phyloP scores from a whole-genome alignment of 2,888 invertebrate genomes.

The Cremastobaeus sp. region DNA sequence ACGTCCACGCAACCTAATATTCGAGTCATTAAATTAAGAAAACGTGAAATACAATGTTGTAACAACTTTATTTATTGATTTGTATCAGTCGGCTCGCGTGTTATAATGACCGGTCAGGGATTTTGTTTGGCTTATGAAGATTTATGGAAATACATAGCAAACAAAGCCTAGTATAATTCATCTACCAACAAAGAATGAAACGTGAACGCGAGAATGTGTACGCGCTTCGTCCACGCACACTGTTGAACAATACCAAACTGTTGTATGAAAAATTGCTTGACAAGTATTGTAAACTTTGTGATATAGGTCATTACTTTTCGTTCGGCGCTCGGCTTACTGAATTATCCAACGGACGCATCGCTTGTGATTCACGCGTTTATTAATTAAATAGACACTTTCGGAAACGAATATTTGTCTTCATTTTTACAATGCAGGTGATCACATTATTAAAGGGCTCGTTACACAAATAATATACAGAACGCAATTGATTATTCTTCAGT shows the following conservation, averaged over 20 bases:
- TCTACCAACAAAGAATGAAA: constrained; percentile 47
- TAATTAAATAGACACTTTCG: background rate
- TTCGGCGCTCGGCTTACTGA: constrained; percentile 2
- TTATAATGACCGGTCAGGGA: constrained; percentile 56
- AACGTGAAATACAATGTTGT: constrained; percentile 6
- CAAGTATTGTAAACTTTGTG: constrained; percentile 19
- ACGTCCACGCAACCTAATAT: too few relatives aligned
- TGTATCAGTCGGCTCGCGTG: constrained; percentile 37
- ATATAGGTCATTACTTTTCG: constrained; percentile 14
- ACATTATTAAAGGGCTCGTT: too few relatives aligned
- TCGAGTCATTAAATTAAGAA: constrained; percentile 17
- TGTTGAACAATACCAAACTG: background rate
- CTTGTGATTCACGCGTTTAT: constrained; percentile 8
- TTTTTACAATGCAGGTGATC: too few relatives aligned
- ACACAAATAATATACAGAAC: too few relatives aligned
- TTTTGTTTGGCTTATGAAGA: constrained; percentile 68
- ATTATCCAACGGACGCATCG: constrained; percentile 7
- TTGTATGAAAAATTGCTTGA: constrained; percentile 23
- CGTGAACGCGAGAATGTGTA: background rate
- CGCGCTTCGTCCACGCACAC: background rate
- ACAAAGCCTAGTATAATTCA: constrained; percentile 61
- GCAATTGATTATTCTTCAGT: too few relatives aligned
- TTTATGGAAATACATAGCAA: constrained; percentile 67
- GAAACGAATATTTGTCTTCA: background rate
- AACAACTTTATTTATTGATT: constrained; percentile 58